A percentile compares a stretch with the other conserved stretches of the same genome.
These are phyloP conservation scores for Erythrocercus mccallii DNA, from an alignment of 2,113 vertebrate species.

Conservation along the genomic window DNA sequence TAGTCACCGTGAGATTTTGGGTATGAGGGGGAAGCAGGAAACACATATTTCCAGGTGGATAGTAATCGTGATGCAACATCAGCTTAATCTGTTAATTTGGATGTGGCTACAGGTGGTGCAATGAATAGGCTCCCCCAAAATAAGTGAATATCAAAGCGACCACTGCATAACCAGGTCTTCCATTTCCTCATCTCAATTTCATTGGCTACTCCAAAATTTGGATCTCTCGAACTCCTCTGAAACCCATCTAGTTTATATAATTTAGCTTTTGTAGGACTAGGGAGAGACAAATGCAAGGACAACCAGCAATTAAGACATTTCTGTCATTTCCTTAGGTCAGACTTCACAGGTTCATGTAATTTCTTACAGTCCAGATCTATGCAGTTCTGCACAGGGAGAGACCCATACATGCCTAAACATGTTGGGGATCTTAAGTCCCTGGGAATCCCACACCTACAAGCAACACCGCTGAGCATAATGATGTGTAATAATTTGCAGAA, in stretches of 20 bases:
- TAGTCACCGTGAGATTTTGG: not conserved
- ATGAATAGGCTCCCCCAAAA: not conserved
- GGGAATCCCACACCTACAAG: not conserved
- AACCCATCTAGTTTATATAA: not conserved
- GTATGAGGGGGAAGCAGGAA: accelerated
- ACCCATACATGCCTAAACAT: not conserved
- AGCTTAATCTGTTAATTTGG: not conserved
- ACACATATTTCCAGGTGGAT: accelerated
- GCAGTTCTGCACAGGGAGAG: not conserved
- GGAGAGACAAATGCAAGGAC: not conserved
- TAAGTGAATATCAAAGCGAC: not conserved
- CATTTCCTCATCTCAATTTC: not conserved
- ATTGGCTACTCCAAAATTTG: not conserved
- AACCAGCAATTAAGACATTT: not conserved
- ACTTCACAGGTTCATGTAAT: not conserved
- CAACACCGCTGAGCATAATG: not conserved
- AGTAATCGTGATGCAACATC: not conserved
- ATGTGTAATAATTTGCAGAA: not conserved
- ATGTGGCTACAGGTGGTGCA: not conserved
- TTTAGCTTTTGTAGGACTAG: not conserved
- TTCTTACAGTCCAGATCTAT: not conserved
- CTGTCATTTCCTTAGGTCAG: not conserved
- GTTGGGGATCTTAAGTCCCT: not conserved
- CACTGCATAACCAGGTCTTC: accelerated
- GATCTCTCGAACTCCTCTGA: not conserved